Conservation (phyloP, 2,113 vertebrate species). For the Serilophus lunatus region DNA sequence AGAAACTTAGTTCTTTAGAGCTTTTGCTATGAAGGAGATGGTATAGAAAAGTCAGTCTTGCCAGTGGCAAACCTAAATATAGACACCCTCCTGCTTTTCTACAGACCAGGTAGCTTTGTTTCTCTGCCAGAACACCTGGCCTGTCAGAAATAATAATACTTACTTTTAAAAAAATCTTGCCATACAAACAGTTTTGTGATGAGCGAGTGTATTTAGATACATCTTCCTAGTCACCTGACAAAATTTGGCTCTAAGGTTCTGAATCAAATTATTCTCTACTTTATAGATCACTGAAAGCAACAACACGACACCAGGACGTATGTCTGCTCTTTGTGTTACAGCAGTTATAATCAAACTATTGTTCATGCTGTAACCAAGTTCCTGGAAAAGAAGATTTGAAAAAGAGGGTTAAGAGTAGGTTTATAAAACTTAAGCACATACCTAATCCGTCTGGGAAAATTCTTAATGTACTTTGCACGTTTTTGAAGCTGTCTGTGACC, state of each 20-base stretch:
- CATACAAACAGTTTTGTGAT: background rate
- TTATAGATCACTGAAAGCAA: background rate
- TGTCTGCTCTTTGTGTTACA: background rate
- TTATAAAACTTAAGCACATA: conserved; percentile 19
- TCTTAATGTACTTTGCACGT: conserved; percentile 1
- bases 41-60: background rate
- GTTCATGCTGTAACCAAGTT: conserved; percentile 46
- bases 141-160: background rate
- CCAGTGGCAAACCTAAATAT: background rate
- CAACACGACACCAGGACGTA: background rate
- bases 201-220: background rate
- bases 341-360: conserved; percentile 54
- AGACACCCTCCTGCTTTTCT: background rate
- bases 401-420: conserved; percentile 60
- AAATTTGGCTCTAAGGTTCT: background rate
- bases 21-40: background rate
- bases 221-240: background rate
- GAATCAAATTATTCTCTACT: background rate
- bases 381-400: conserved; percentile 68
- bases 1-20: background rate
- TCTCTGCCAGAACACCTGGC: background rate
- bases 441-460: conserved; percentile 58
- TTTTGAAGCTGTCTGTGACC: background rate
- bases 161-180: background rate
- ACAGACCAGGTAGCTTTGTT: background rate